Conservation (phyloP, 2,888 invertebrate genomes). For the Timema podura region DNA sequence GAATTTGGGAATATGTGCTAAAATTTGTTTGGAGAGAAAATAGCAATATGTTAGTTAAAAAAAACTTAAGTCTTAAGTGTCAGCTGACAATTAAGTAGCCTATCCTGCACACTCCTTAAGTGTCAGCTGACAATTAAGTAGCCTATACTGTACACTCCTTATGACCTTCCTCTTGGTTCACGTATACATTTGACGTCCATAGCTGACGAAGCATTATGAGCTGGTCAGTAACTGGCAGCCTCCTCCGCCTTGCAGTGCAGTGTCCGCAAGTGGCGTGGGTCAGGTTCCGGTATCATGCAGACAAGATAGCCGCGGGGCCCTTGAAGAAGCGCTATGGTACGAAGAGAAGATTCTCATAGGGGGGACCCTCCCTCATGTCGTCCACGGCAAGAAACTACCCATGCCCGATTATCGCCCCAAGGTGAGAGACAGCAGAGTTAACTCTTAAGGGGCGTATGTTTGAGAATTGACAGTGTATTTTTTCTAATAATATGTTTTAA, state of each 20-base stretch:
- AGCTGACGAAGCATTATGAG: conserved; percentile 5
- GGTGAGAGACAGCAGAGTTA: too few species aligned
- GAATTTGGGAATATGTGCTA: too few species aligned
- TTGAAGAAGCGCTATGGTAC: conserved; percentile 67
- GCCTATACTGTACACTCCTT: neutral
- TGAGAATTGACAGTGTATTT: too few species aligned
- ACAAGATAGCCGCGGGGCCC: conserved; percentile 55
- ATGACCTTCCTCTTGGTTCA: neutral
- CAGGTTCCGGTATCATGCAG: conserved; percentile 58
- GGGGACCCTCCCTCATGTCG: conserved; percentile 67
- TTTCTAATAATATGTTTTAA: too few species aligned
- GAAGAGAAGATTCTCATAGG: conserved; percentile 60
- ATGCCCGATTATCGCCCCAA: conserved; percentile 65
- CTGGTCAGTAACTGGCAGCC: conserved; percentile 4
- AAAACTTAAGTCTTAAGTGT: too few species aligned
- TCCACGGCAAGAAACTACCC: conserved; percentile 51
- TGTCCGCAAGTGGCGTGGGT: conserved; percentile 47
- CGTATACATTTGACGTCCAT: neutral
- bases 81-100: too few species aligned
- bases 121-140: too few species aligned
- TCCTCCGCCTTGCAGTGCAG: conserved; percentile 11
- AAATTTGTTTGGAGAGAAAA: too few species aligned
- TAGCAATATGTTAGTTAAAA: too few species aligned
- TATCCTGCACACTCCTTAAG: too few species aligned
- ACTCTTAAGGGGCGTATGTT: too few species aligned